These are phyloP conservation scores for Malacoctenus gilli DNA, from an alignment of 2,797 vertebrate genomes.

Conservation along the genomic window DNA sequence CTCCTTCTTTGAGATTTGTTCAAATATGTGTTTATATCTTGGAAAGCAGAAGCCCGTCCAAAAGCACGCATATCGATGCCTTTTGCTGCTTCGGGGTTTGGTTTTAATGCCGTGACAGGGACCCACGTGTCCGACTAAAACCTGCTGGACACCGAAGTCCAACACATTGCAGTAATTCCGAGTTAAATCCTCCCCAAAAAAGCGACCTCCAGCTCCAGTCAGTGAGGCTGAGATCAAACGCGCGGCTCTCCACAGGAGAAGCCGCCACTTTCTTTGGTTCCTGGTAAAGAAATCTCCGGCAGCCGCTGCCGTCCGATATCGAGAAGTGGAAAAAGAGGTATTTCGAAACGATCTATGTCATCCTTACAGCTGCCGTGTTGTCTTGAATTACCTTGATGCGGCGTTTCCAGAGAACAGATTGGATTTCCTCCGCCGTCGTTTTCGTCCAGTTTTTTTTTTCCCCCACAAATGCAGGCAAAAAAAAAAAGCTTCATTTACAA, in stretches of 20 bases:
- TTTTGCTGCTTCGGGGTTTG: too few species aligned
- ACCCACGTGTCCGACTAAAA: too few species aligned
- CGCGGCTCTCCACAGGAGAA: constrained; percentile 12
- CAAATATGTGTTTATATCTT: too few species aligned
- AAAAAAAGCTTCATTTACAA: constrained; percentile 66
- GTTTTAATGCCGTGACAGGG: too few species aligned
- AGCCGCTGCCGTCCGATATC: constrained; percentile 51
- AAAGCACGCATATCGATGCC: too few species aligned
- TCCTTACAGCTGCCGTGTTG: constrained; percentile 74
- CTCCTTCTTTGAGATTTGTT: too few species aligned
- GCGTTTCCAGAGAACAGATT: constrained; percentile 68
- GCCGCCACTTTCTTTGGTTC: neutral
- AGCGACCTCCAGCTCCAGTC: too few species aligned
- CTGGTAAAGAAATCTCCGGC: constrained; percentile 50
- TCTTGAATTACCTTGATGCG: constrained; percentile 77
- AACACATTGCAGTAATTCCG: too few species aligned
- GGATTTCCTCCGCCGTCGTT: constrained; percentile 66
- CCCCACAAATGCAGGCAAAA: constrained; percentile 62
- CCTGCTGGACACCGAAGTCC: too few species aligned
- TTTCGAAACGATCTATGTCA: constrained; percentile 72
- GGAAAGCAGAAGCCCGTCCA: too few species aligned
- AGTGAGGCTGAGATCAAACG: constrained; percentile 49
- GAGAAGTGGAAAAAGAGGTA: constrained; percentile 69
- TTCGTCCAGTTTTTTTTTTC: constrained; percentile 71
- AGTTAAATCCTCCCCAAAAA: too few species aligned